phyloP scores from a whole-genome alignment of 2,888 invertebrate genomes.

The Pollenia griseotomentosa region DNA sequence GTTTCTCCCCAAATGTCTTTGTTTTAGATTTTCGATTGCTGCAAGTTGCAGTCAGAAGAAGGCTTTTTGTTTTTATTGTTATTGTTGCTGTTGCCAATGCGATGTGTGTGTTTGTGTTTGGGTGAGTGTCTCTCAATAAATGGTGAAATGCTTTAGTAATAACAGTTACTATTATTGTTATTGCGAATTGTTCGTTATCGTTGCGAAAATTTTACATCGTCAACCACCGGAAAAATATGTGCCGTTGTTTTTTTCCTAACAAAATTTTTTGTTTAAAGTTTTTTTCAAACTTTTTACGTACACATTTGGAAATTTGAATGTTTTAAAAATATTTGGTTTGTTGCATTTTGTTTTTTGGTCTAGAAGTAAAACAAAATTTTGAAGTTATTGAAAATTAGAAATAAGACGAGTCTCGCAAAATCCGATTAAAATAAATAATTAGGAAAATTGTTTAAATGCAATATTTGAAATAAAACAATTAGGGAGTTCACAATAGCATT shows the following conservation, averaged over 20 bases:
- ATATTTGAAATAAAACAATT: no score
- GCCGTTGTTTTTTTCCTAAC: constrained; percentile 37
- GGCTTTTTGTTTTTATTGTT: constrained; percentile 49
- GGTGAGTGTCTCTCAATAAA: constrained; percentile 53
- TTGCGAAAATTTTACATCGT: constrained; percentile 72
- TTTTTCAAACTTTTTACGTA: background rate
- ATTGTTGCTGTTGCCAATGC: constrained; percentile 13
- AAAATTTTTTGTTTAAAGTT: constrained; percentile 5
- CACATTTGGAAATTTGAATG: constrained; percentile 39
- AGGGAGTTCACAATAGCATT: no score
- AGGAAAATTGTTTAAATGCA: no score
- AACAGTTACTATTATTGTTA: constrained; percentile 73
- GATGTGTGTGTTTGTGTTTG: constrained; percentile 44
- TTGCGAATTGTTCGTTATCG: constrained; percentile 70
- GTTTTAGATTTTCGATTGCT: constrained; percentile 63
- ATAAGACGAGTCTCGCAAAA: no score
- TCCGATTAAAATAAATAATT: no score
- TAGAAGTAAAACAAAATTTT: background rate
- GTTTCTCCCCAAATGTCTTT: constrained; percentile 69
- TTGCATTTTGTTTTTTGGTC: constrained; percentile 28
- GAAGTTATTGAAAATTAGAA: no score
- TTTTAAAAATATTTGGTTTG: constrained; percentile 29
- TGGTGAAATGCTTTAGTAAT: constrained; percentile 71
- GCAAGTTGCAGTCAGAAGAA: constrained; percentile 54
- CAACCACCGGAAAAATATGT: constrained; percentile 72